Conservation (phyloP, 2,113 vertebrate genomes). For the Anser cygnoides region DNA sequence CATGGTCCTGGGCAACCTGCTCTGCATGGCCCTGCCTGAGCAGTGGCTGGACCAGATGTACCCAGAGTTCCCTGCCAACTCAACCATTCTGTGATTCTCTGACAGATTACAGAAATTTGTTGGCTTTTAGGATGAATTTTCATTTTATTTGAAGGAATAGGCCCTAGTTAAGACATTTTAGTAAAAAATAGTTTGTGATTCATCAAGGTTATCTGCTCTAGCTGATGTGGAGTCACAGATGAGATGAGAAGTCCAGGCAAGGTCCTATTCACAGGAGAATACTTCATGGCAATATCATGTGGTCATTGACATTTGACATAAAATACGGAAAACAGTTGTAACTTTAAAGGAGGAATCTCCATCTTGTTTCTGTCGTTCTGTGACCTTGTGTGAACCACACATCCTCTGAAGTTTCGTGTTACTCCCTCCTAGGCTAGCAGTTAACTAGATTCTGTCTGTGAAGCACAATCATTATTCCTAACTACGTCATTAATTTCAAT, state of each 20-base stretch:
- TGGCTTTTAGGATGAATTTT: not conserved
- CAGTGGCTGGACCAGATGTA: not conserved
- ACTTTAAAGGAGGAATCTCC: not conserved
- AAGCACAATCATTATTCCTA: not conserved
- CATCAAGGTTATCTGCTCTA: not conserved
- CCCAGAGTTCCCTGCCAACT: not conserved
- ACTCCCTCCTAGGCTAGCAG: rapidly evolving
- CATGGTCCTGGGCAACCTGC: not conserved
- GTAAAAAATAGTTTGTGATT: not conserved
- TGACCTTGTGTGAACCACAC: not conserved
- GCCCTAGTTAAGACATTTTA: not conserved
- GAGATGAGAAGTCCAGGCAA: not conserved
- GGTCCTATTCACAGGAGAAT: rapidly evolving
- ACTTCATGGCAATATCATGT: rapidly evolving
- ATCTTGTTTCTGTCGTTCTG: not conserved
- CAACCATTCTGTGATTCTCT: not conserved
- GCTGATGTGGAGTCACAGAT: not conserved
- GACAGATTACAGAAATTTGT: not conserved
- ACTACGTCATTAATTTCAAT: not conserved
- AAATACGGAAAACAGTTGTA: not conserved
- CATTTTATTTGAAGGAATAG: not conserved
- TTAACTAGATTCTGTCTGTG: not conserved
- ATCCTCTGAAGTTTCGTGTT: not conserved
- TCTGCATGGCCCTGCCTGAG: not conserved
- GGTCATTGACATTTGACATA: not conserved